A percentile compares a stretch with the other conserved stretches of the same genome.
These are phyloP conservation scores for Oreochromis niloticus DNA, from an alignment of 2,113 vertebrate species.

Conservation along the genomic window DNA sequence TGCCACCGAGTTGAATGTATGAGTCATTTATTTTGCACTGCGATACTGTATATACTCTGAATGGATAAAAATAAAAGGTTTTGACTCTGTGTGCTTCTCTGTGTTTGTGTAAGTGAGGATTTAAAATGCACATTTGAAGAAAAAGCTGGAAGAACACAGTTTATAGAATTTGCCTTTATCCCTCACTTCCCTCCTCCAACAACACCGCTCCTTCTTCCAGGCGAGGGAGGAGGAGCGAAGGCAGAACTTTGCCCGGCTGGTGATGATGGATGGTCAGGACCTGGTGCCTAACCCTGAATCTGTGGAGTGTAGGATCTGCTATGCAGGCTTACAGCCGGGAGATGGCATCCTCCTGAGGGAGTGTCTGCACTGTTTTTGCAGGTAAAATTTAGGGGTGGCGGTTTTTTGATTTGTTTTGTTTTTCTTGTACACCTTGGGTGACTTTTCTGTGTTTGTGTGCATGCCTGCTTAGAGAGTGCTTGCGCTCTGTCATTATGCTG, in stretches of 20 bases:
- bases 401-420: background rate
- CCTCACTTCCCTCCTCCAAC: background rate
- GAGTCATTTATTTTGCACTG: conserved; percentile 24
- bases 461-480: conserved; percentile 69
- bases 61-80: conserved; percentile 35
- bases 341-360: conserved; percentile 80
- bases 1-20: conserved; percentile 40
- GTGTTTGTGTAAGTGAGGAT: background rate
- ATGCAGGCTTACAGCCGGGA: conserved; percentile 66
- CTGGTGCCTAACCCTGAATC: conserved; percentile 77
- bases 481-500: conserved; percentile 79
- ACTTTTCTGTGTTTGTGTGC: background rate
- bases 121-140: background rate
- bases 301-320: conserved; percentile 82
- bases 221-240: conserved; percentile 74
- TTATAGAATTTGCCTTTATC: background rate
- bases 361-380: conserved; percentile 85
- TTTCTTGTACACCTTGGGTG: background rate
- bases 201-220: conserved; percentile 46
- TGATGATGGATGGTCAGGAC: conserved; percentile 75
- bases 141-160: background rate
- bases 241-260: conserved; percentile 76
- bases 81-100: background rate
- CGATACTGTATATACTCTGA: conserved; percentile 22
- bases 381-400: conserved; percentile 17